Conservation (phyloP, 2,888 invertebrate species). For the Alentia gelatinosa region DNA sequence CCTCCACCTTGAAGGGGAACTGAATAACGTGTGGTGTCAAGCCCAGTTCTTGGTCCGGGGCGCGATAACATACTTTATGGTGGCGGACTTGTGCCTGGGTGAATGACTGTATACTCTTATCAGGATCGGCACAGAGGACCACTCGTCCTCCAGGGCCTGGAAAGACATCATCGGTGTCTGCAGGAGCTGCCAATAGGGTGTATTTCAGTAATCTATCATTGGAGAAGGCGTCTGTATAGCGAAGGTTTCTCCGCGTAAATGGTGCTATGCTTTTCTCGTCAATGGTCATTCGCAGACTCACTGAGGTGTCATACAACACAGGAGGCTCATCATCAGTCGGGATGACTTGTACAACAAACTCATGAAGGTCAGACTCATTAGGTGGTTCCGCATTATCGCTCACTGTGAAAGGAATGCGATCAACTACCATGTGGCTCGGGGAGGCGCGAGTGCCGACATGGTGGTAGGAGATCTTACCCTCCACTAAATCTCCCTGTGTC, state of each 20-base stretch:
- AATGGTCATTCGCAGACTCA: conserved; percentile 74
- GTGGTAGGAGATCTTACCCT: conserved; percentile 78
- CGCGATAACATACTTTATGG: conserved; percentile 78
- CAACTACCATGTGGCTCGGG: conserved; percentile 68
- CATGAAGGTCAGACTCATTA: conserved; percentile 74
- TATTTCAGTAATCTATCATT: conserved; percentile 73
- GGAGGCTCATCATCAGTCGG: conserved; percentile 79
- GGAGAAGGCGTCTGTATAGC: conserved; percentile 75
- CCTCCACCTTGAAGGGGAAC: conserved; percentile 77
- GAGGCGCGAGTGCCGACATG: conserved; percentile 70
- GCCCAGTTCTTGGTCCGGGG: conserved; percentile 77
- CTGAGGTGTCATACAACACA: conserved; percentile 71
- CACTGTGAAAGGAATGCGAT: conserved; percentile 74
- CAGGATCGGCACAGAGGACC: conserved; percentile 73
- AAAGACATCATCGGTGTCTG: conserved; percentile 75
- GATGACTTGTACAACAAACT: conserved; percentile 76
- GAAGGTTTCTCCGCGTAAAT: conserved; percentile 72
- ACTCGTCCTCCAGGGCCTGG: conserved; percentile 74
- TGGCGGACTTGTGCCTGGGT: conserved; percentile 80
- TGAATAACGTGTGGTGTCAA: conserved; percentile 77
- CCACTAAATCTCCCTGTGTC: conserved; percentile 77
- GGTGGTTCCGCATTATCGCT: conserved; percentile 77
- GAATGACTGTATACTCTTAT: conserved; percentile 70
- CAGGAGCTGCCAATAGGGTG: conserved; percentile 71
- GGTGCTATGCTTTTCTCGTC: conserved; percentile 75